Evolutionary conservation across 2,113 vertebrate species (phyloP).

Genomic region (Terrapene triunguis): DNA sequence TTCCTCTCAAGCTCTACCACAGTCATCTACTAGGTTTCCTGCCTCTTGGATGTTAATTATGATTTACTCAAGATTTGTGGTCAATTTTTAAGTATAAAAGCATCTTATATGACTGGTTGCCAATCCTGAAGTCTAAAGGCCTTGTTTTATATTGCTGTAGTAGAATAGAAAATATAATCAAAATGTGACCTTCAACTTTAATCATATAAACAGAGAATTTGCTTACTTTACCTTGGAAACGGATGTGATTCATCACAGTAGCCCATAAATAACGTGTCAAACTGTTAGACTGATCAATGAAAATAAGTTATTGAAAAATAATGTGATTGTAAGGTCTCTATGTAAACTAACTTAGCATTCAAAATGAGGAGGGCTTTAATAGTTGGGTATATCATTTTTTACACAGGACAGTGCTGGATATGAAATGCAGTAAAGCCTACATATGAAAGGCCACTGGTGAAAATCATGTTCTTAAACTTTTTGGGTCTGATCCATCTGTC

Average conservation of each 20-base stretch:
- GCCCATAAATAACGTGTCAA: constrained; percentile 82
- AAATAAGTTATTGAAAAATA: constrained; percentile 83
- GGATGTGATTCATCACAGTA: constrained; percentile 81
- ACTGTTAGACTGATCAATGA: constrained; percentile 79
- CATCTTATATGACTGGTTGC: constrained; percentile 64
- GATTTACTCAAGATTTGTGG: constrained; percentile 59
- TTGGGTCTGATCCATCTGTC: not conserved
- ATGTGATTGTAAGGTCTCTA: constrained; percentile 76
- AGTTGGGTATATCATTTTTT: not conserved
- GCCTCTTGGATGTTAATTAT: constrained; percentile 40
- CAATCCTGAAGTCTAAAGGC: constrained; percentile 71
- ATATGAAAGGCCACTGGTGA: not conserved
- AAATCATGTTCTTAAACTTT: not conserved
- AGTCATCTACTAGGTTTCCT: constrained; percentile 17
- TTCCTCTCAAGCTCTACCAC: not conserved
- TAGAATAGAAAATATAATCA: constrained; percentile 80
- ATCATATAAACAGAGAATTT: constrained; percentile 82
- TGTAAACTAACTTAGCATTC: constrained; percentile 70
- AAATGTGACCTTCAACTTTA: constrained; percentile 80
- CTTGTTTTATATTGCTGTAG: constrained; percentile 69
- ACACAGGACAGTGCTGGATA: not conserved
- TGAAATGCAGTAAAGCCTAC: constrained; percentile 6
- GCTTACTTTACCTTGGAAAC: constrained; percentile 81
- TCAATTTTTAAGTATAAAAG: constrained; percentile 73
- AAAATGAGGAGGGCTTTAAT: constrained; percentile 54